Percentiles rank a stretch among this genome's conserved stretches.
Evolutionary conservation across 2,797 vertebrate species (phyloP).

Genomic region (Sebastes oblongus): DNA sequence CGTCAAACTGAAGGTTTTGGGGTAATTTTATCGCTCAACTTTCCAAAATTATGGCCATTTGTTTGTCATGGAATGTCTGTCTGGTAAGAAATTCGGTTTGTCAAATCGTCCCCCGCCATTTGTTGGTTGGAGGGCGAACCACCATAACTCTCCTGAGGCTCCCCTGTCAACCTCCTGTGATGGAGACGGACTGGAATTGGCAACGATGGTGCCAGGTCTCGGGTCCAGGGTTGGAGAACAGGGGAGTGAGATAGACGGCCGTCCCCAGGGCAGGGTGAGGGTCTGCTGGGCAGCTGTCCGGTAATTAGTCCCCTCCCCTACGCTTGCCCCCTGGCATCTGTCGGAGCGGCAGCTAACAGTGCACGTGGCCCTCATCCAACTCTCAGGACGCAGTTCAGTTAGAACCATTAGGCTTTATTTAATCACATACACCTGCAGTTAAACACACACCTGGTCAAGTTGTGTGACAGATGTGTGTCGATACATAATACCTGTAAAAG

Average conservation of each 20-base stretch:
- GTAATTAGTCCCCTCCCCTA: constrained; percentile 85
- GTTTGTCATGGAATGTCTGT: constrained; percentile 13
- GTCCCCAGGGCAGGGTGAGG: constrained; percentile 78
- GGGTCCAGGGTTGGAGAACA: constrained; percentile 62
- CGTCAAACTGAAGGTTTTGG: not conserved
- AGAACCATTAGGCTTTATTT: constrained; percentile 81
- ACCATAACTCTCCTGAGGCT: constrained; percentile 13
- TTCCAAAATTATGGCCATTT: not conserved
- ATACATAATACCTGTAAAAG: not conserved
- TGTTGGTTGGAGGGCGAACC: constrained; percentile 11
- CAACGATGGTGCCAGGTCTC: constrained; percentile 42
- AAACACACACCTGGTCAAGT: constrained; percentile 66
- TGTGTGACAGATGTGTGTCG: constrained; percentile 33
- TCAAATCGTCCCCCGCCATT: not conserved
- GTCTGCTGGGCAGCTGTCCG: constrained; percentile 86
- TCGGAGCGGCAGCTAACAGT: constrained; percentile 71
- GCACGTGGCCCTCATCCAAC: constrained; percentile 74
- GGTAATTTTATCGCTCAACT: not conserved
- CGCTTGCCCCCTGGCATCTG: constrained; percentile 81
- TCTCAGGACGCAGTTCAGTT: constrained; percentile 76
- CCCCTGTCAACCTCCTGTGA: constrained; percentile 43
- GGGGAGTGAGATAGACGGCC: constrained; percentile 63
- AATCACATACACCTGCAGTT: constrained; percentile 70
- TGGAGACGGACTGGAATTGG: constrained; percentile 52
- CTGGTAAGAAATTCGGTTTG: constrained; percentile 27